A percentile compares a stretch with the other conserved stretches of the same genome.
phyloP scores from a whole-genome alignment of 1,140 invertebrate species.

The Drepana arcuata region DNA sequence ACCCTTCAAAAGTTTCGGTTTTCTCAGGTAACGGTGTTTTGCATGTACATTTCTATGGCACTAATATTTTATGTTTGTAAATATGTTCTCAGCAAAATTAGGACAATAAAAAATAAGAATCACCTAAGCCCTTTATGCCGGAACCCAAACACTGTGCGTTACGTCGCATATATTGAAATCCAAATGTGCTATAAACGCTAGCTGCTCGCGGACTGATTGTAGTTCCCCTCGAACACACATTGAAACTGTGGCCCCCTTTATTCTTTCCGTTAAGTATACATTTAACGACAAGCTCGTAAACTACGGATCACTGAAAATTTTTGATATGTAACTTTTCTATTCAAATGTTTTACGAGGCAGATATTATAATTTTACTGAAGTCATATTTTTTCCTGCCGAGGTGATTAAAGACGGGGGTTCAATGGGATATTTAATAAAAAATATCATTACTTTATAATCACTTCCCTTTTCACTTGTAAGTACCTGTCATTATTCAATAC shows the following conservation, averaged over 20 bases:
- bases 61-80: no score
- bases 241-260: constrained; percentile 34
- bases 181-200: no score
- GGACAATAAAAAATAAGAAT: no score
- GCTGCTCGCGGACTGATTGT: constrained; percentile 43
- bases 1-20: no score
- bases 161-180: no score
- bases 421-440: constrained; percentile 61
- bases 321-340: constrained; percentile 71
- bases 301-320: constrained; percentile 71
- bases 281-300: constrained; percentile 70
- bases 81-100: no score
- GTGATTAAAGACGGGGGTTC: constrained; percentile 54
- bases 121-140: no score
- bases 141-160: no score
- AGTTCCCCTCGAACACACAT: constrained; percentile 46
- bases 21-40: no score
- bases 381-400: constrained; percentile 54
- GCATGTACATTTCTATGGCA: no score
- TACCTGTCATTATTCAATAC: constrained; percentile 41
- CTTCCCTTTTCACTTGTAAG: constrained; percentile 56
- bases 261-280: constrained; percentile 64
- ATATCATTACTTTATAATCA: constrained; percentile 65
- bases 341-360: constrained; percentile 67
- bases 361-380: constrained; percentile 66